phyloP scores from a whole-genome alignment of 2,888 invertebrate species.

The Lepidochitona cinerea region DNA sequence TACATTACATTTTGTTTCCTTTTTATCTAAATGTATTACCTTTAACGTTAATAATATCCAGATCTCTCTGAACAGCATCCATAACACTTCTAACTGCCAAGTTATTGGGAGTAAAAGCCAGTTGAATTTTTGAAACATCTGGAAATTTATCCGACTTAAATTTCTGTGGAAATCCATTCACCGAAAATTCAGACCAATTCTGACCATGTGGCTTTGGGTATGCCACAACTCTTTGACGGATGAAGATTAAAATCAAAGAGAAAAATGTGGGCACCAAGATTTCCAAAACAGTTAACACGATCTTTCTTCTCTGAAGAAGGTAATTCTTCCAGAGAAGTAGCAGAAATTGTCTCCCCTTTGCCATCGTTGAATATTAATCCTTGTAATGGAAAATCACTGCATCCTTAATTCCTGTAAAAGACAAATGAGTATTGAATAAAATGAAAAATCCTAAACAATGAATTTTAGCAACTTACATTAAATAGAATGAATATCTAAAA shows the following conservation, averaged over 20 bases:
- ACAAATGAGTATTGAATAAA: too few relatives aligned
- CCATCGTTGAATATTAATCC: too few relatives aligned
- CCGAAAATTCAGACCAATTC: constrained; percentile 49
- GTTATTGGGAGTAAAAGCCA: constrained; percentile 48
- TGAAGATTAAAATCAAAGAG: constrained; percentile 77
- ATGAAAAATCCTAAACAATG: too few relatives aligned
- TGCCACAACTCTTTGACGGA: constrained; percentile 80
- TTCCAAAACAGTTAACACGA: constrained; percentile 79
- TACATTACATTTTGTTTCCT: too few relatives aligned
- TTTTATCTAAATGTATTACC: too few relatives aligned
- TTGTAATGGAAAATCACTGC: too few relatives aligned
- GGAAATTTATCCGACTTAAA: not conserved
- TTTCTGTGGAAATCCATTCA: constrained; percentile 28
- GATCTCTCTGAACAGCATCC: constrained; percentile 15
- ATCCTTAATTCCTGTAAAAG: too few relatives aligned
- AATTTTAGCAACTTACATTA: too few relatives aligned
- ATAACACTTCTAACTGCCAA: constrained; percentile 41
- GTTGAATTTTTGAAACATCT: constrained; percentile 28
- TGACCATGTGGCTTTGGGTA: constrained; percentile 63
- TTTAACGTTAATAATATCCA: constrained; percentile 12
- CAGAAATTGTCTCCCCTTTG: constrained; percentile 72
- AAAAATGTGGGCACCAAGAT: constrained; percentile 71
- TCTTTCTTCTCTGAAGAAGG: constrained; percentile 82
- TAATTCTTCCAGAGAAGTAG: constrained; percentile 89
- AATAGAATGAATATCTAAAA: too few relatives aligned